Percentiles rank a stretch among this genome's conserved stretches.
These are phyloP conservation scores for Napeogenes sylphis DNA, from an alignment of 2,888 invertebrate species.

Conservation along the genomic window DNA sequence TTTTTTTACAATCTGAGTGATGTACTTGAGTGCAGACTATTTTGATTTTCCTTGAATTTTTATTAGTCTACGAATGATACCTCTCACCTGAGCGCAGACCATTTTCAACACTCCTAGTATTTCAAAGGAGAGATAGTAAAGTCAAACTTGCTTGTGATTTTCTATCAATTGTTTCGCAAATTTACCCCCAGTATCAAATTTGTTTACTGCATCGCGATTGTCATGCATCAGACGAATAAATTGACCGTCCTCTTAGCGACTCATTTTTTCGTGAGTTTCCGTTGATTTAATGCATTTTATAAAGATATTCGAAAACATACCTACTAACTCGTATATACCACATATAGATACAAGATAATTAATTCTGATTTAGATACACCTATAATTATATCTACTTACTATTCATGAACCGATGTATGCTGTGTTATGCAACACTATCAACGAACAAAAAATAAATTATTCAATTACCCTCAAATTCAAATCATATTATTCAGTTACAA, in stretches of 20 bases:
- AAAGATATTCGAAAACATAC: neutral
- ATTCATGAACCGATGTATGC: too few relatives aligned
- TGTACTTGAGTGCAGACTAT: conserved; percentile 73
- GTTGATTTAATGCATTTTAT: conserved; percentile 40
- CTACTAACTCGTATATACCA: neutral
- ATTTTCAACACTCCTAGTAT: conserved; percentile 34
- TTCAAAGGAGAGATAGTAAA: conserved; percentile 25
- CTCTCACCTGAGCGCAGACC: conserved; percentile 38
- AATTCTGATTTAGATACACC: neutral
- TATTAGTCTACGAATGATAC: conserved; percentile 45
- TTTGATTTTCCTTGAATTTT: conserved; percentile 76
- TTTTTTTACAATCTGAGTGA: conserved; percentile 67
- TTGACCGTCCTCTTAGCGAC: conserved; percentile 44
- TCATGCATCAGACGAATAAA: conserved; percentile 73
- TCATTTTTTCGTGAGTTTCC: conserved; percentile 23
- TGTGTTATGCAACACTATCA: too few relatives aligned
- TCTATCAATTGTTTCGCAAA: conserved; percentile 35
- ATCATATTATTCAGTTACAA: too few relatives aligned
- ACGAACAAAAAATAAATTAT: too few relatives aligned
- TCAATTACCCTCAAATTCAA: too few relatives aligned
- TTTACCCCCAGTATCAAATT: conserved; percentile 61
- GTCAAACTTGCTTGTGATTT: conserved; percentile 37
- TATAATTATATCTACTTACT: neutral
- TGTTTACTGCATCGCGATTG: conserved; percentile 69
- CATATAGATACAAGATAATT: neutral